Evolutionary conservation across 2,888 invertebrate species (phyloP).

Genomic region (Xylocampa areola): DNA sequence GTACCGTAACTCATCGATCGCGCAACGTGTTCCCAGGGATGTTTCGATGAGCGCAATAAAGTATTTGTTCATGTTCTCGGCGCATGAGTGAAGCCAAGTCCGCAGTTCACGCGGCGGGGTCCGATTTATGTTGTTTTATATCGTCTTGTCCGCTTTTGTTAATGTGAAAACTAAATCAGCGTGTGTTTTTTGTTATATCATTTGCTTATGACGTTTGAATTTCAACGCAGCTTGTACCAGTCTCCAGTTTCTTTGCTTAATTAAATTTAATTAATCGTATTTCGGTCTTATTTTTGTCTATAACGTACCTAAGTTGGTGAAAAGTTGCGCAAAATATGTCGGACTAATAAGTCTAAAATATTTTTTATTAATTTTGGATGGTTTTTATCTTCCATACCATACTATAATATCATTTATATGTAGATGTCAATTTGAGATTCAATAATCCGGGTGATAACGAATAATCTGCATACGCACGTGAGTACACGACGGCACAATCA

Average conservation of each 20-base stretch:
- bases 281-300: constrained; percentile 5
- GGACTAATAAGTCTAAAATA: too few relatives aligned
- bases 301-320: background rate
- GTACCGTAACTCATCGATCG: constrained; percentile 79
- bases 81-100: constrained; percentile 71
- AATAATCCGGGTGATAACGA: constrained; percentile 16
- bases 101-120: constrained; percentile 79
- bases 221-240: constrained; percentile 22
- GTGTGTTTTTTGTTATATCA: constrained; percentile 62
- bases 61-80: constrained; percentile 74
- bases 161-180: constrained; percentile 86
- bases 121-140: constrained; percentile 85
- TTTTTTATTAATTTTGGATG: too few relatives aligned
- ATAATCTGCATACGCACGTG: constrained; percentile 46
- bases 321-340: background rate
- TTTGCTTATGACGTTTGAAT: constrained; percentile 57
- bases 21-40: constrained; percentile 75
- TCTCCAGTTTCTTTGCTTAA: constrained; percentile 6
- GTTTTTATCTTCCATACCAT: too few relatives aligned
- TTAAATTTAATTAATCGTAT: constrained; percentile 1
- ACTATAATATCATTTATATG: background rate
- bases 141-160: constrained; percentile 85
- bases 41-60: constrained; percentile 82
- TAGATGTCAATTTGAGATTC: constrained; percentile 6
- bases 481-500: constrained; percentile 62